Conservation (phyloP, 1,140 invertebrate species). For the Cyclina sinensis region DNA sequence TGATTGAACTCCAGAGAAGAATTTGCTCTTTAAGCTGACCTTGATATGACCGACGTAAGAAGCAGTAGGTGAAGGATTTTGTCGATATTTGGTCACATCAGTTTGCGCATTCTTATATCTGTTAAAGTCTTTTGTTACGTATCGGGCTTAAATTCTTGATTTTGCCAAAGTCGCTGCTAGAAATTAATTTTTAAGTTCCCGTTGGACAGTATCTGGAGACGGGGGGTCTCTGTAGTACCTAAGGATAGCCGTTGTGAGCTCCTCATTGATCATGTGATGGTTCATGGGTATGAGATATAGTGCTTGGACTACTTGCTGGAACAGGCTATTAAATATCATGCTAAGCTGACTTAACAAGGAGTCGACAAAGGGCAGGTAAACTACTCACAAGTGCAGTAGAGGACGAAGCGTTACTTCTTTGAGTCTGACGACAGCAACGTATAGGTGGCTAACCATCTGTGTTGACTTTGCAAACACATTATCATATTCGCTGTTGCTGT, state of each 20-base stretch:
- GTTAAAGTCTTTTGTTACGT: too few species aligned
- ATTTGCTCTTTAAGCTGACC: too few species aligned
- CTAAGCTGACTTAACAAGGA: conserved; percentile 22
- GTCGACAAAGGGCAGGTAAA: conserved; percentile 65
- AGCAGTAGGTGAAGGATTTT: too few species aligned
- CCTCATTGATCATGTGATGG: conserved; percentile 10
- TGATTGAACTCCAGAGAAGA: too few species aligned
- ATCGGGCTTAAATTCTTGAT: not conserved
- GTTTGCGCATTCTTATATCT: too few species aligned
- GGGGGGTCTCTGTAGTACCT: not conserved
- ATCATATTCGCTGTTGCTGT: conserved; percentile 49
- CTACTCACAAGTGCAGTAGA: conserved; percentile 8
- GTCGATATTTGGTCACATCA: too few species aligned
- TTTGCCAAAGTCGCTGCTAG: not conserved
- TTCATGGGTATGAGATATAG: conserved; percentile 9
- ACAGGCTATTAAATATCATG: not conserved
- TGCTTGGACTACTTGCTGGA: not conserved
- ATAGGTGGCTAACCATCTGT: conserved; percentile 64
- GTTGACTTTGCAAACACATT: conserved; percentile 23
- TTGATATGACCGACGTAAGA: too few species aligned
- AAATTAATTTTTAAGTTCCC: not conserved
- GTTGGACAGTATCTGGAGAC: not conserved
- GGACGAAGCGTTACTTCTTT: conserved; percentile 64
- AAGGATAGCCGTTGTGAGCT: not conserved
- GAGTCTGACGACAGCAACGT: conserved; percentile 65